phyloP scores from a whole-genome alignment of 2,888 invertebrate genomes.

The Quadroppia sp. region DNA sequence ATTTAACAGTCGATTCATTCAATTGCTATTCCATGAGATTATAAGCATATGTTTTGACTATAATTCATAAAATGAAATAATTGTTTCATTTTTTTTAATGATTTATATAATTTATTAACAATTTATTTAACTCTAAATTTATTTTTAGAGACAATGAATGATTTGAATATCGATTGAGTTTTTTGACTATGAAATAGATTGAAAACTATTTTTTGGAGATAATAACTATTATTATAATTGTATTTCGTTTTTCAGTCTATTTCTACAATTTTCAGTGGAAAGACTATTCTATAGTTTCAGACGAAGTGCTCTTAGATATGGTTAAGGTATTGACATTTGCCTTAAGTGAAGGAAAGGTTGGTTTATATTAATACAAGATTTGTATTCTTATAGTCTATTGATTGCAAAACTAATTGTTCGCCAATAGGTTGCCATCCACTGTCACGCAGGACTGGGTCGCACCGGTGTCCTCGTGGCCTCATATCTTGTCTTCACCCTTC shows the following conservation, averaged over 20 bases:
- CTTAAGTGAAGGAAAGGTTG: slow-evolving; percentile 69
- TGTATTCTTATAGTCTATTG: not conserved
- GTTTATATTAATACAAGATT: not conserved
- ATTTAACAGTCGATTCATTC: too few relatives aligned
- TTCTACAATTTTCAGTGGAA: slow-evolving; percentile 79
- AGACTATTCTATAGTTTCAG: slow-evolving; percentile 75
- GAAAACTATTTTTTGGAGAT: too few relatives aligned
- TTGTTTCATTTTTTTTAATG: too few relatives aligned
- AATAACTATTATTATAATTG: too few relatives aligned
- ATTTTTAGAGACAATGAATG: too few relatives aligned
- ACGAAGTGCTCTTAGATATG: slow-evolving; percentile 75
- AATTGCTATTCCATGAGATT: too few relatives aligned
- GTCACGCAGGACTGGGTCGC: slow-evolving; percentile 79
- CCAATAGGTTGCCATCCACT: slow-evolving; percentile 65
- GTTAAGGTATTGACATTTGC: slow-evolving; percentile 84
- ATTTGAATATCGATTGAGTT: too few relatives aligned
- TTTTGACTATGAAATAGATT: too few relatives aligned
- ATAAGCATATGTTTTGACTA: too few relatives aligned
- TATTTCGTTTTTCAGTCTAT: slow-evolving; percentile 62
- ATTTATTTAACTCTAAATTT: too few relatives aligned
- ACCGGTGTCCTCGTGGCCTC: slow-evolving; percentile 83
- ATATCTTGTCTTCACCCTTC: slow-evolving; percentile 72
- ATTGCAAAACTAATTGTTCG: slow-evolving; percentile 25
- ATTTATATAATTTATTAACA: too few relatives aligned
- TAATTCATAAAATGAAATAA: too few relatives aligned